Evolutionary conservation across 1,140 invertebrate species (phyloP).

Genomic region (Zelostemma sp.): DNA sequence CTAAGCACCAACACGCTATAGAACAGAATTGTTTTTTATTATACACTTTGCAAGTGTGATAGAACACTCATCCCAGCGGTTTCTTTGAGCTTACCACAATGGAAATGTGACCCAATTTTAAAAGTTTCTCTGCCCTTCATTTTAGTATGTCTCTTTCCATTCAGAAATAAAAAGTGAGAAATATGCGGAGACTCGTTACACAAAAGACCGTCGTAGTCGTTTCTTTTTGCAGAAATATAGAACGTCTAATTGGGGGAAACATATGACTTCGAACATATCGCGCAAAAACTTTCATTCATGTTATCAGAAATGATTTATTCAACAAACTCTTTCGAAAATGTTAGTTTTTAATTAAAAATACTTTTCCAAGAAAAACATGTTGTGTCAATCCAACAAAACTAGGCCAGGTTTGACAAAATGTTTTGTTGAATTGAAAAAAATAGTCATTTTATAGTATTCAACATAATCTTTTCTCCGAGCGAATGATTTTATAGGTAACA

Average conservation of each 20-base stretch:
- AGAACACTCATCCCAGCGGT: conserved; percentile 28
- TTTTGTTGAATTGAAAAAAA: too few relatives aligned
- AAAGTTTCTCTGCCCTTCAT: conserved; percentile 47
- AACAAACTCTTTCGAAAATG: too few relatives aligned
- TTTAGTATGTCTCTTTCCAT: conserved; percentile 40
- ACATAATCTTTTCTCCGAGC: too few relatives aligned
- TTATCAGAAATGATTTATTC: too few relatives aligned
- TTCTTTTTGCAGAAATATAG: conserved; percentile 17
- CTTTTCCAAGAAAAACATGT: too few relatives aligned
- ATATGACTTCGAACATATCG: conserved; percentile 24
- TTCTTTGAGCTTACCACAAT: conserved; percentile 45
- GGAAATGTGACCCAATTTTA: conserved; percentile 47
- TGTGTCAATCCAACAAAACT: too few relatives aligned
- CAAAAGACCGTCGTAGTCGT: conserved; percentile 33
- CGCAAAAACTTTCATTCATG: too few relatives aligned
- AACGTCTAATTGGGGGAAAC: conserved; percentile 26
- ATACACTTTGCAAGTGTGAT: conserved; percentile 32
- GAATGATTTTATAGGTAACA: too few relatives aligned
- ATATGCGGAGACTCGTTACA: conserved; percentile 34
- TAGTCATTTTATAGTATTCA: too few relatives aligned
- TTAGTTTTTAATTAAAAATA: too few relatives aligned
- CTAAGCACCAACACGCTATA: not conserved
- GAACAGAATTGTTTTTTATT: conserved; percentile 22
- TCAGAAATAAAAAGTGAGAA: conserved; percentile 36
- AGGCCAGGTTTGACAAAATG: too few relatives aligned